Evolutionary conservation across 1,140 invertebrate species (phyloP).

Genomic region (Polypedilum vanderplanki): DNA sequence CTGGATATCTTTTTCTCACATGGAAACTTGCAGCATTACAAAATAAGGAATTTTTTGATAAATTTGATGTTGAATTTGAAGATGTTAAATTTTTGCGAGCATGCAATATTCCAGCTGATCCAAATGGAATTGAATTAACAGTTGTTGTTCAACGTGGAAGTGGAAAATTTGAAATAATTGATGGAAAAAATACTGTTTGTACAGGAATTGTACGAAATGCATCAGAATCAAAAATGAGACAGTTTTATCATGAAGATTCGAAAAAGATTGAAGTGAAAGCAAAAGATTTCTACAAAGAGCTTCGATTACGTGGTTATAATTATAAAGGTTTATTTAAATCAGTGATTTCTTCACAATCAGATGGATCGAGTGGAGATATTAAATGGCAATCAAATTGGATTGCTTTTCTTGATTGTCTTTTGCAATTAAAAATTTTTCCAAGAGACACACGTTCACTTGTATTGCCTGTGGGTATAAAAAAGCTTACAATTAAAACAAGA

Average conservation of each 20-base stretch:
- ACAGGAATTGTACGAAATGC: constrained; percentile 60
- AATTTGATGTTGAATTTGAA: constrained; percentile 77
- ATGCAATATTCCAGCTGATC: constrained; percentile 62
- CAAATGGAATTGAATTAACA: constrained; percentile 62
- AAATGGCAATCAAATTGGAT: constrained; percentile 76
- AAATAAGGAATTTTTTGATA: constrained; percentile 54
- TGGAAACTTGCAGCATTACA: constrained; percentile 69
- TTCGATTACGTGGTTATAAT: constrained; percentile 83
- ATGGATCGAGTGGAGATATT: constrained; percentile 48
- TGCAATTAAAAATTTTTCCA: constrained; percentile 76
- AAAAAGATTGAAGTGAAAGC: constrained; percentile 46
- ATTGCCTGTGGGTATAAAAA: constrained; percentile 78
- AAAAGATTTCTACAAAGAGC: constrained; percentile 87
- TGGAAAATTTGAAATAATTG: constrained; percentile 67
- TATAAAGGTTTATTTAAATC: constrained; percentile 50
- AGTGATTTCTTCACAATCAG: constrained; percentile 40
- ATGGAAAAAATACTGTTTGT: constrained; percentile 66
- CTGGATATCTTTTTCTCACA: constrained; percentile 66
- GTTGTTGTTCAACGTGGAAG: constrained; percentile 76
- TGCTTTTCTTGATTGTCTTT: constrained; percentile 85
- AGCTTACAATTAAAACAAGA: constrained; percentile 68
- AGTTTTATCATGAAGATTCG: constrained; percentile 34
- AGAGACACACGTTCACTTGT: constrained; percentile 66
- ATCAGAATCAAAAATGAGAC: constrained; percentile 44
- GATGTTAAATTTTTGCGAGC: constrained; percentile 78